A percentile compares a stretch with the other conserved stretches of the same genome.
These are phyloP conservation scores for Myotis lucifugus DNA, from an alignment of 2,113 vertebrate species.

Conservation along the genomic window DNA sequence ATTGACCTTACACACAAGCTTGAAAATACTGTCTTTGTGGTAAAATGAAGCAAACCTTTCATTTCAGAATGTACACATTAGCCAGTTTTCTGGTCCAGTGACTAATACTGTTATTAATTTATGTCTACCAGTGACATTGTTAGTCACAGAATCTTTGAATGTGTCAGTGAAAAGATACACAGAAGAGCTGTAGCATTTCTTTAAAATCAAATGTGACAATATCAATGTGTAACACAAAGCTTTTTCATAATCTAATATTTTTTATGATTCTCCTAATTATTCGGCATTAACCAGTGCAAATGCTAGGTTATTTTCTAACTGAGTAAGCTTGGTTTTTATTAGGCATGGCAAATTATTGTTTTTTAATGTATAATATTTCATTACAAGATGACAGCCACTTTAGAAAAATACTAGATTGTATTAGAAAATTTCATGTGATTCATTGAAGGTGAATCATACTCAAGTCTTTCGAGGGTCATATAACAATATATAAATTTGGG, in stretches of 20 bases:
- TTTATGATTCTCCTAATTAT: slow-evolving; percentile 35
- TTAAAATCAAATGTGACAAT: slow-evolving; percentile 3
- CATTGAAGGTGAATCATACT: background rate
- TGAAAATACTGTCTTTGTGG: slow-evolving; percentile 37
- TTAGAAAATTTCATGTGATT: background rate
- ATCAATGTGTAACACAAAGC: background rate
- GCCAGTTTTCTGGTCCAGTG: background rate
- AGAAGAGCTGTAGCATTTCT: background rate
- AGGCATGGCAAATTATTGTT: background rate
- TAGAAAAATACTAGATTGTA: background rate
- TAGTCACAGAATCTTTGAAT: background rate
- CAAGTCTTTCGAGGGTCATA: background rate
- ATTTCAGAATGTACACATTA: slow-evolving; percentile 41
- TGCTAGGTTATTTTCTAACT: background rate
- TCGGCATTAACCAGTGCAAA: slow-evolving; percentile 10
- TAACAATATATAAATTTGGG: background rate
- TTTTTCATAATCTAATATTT: slow-evolving; percentile 36
- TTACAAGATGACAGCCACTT: background rate
- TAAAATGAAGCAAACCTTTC: slow-evolving; percentile 12
- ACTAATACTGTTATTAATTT: background rate
- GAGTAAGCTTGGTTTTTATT: background rate
- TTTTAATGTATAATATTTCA: background rate
- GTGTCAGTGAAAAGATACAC: background rate
- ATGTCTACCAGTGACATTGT: background rate
- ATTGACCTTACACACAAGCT: slow-evolving; percentile 60